Conservation (phyloP, 92 coral and sea anemone genomes). For the Diadumene lineata region DNA sequence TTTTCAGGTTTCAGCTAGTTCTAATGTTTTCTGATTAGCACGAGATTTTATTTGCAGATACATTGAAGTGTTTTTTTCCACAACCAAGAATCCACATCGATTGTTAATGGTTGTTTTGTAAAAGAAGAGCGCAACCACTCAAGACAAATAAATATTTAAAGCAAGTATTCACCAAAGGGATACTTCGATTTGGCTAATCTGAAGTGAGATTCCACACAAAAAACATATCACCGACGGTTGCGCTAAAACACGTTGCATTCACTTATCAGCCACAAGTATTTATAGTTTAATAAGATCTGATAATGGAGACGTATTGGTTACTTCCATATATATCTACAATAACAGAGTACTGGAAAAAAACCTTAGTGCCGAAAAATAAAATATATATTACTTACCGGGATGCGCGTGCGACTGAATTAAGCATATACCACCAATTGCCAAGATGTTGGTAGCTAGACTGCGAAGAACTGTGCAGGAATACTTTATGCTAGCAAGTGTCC, state of each 20-base stretch:
- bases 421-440: too few relatives aligned
- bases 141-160: neutral
- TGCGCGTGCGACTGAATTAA: too few relatives aligned
- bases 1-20: too few relatives aligned
- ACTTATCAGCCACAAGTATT: neutral
- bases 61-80: too few relatives aligned
- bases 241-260: neutral
- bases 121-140: conserved; percentile 4
- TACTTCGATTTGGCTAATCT: neutral
- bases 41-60: too few relatives aligned
- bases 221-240: neutral
- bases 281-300: neutral
- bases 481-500: too few relatives aligned
- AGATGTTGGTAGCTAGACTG: too few relatives aligned
- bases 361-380: neutral
- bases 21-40: too few relatives aligned
- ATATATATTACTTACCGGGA: neutral
- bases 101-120: neutral
- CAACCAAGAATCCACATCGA: neutral
- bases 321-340: neutral
- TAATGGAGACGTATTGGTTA: neutral
- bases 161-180: neutral
- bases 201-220: neutral
- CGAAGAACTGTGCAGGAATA: too few relatives aligned
- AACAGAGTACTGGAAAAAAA: neutral